phyloP scores from a whole-genome alignment of 2,113 vertebrate species.

The Triplophysa rosa region DNA sequence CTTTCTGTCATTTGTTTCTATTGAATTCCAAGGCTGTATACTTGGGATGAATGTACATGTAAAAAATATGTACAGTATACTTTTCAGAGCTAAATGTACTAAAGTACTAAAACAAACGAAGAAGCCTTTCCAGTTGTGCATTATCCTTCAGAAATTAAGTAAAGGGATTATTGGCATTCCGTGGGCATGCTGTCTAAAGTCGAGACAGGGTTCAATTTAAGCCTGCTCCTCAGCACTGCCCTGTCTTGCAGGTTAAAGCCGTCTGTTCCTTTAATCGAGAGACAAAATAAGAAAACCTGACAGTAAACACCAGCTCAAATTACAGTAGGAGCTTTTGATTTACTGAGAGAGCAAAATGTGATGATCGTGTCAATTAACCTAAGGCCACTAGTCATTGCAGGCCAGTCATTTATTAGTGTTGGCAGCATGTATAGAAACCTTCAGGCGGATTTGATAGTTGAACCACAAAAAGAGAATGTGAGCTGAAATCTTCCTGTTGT shows the following conservation, averaged over 20 bases:
- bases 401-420: constrained; percentile 14
- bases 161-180: too few relatives aligned
- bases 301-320: background rate
- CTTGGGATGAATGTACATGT: too few relatives aligned
- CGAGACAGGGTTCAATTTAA: too few relatives aligned
- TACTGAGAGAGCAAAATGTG: constrained; percentile 32
- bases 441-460: background rate
- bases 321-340: background rate
- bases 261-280: background rate
- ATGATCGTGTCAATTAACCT: constrained; percentile 3
- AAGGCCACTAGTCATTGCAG: background rate
- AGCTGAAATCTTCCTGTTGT: background rate
- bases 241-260: background rate
- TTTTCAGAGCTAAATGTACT: too few relatives aligned
- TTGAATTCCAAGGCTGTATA: too few relatives aligned
- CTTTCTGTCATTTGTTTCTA: too few relatives aligned
- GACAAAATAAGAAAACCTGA: constrained; percentile 18
- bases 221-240: too few relatives aligned
- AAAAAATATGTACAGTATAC: too few relatives aligned
- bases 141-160: too few relatives aligned
- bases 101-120: too few relatives aligned
- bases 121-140: too few relatives aligned
- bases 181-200: too few relatives aligned
- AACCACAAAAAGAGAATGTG: background rate
- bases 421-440: background rate